phyloP scores from a whole-genome alignment of 2,888 invertebrate genomes.

The Lycophotia porphyrea region DNA sequence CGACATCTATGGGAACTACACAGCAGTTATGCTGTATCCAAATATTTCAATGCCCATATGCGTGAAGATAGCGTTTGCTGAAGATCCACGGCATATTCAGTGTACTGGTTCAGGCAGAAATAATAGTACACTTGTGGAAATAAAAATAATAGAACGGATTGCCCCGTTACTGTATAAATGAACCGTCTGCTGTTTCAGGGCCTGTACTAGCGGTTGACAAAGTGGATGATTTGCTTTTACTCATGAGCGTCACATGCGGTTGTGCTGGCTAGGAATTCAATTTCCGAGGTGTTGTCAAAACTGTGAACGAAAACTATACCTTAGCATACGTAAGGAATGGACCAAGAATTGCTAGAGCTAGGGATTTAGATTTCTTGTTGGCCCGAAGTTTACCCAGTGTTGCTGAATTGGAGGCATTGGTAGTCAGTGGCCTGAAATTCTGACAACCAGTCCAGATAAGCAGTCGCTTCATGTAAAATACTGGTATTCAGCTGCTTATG shows the following conservation, averaged over 20 bases:
- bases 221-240: neutral
- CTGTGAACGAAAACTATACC: constrained; percentile 28
- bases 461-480: no score
- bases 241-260: constrained; percentile 30
- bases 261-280: constrained; percentile 10
- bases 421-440: no score
- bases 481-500: no score
- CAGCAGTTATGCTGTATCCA: constrained; percentile 17
- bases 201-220: constrained; percentile 17
- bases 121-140: constrained; percentile 17
- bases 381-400: constrained; percentile 18
- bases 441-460: no score
- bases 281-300: neutral
- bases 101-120: constrained; percentile 33
- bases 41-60: neutral
- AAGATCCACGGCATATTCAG: constrained; percentile 2
- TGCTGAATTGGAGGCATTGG: constrained; percentile 7
- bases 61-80: neutral
- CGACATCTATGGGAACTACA: constrained; percentile 31
- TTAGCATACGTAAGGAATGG: neutral
- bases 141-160: constrained; percentile 2
- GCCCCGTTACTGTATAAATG: neutral
- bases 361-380: constrained; percentile 3
- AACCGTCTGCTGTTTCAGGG: neutral
- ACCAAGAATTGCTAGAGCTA: neutral